These are phyloP conservation scores for Nomada ferruginata DNA, from an alignment of 2,888 invertebrate species.

Conservation along the genomic window DNA sequence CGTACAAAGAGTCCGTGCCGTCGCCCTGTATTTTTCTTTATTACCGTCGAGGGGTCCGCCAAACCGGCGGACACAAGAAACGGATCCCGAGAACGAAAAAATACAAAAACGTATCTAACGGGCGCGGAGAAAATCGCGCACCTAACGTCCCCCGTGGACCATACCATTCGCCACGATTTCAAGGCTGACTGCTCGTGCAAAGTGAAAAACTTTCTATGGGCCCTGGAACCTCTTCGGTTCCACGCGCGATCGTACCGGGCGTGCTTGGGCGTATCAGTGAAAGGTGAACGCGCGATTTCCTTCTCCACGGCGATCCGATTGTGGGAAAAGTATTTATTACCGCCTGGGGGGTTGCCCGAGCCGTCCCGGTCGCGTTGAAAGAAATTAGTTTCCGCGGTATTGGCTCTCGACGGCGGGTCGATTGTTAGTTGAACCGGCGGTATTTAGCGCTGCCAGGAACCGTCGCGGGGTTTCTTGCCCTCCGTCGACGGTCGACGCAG, in stretches of 20 bases:
- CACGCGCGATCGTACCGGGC: not conserved
- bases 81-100: constrained; percentile 37
- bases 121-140: constrained; percentile 31
- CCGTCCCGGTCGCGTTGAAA: not conserved
- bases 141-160: constrained; percentile 50
- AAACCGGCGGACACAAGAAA: constrained; percentile 69
- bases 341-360: not conserved
- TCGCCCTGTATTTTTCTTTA: constrained; percentile 68
- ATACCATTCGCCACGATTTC: constrained; percentile 75
- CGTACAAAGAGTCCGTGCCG: constrained; percentile 54
- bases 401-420: not conserved
- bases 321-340: constrained; percentile 26
- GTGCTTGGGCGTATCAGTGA: constrained; percentile 17
- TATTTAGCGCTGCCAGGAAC: not conserved
- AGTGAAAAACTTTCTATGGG: constrained; percentile 77
- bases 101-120: constrained; percentile 50
- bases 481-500: not conserved
- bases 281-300: constrained; percentile 30
- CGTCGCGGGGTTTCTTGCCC: not conserved
- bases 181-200: constrained; percentile 78
- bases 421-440: not conserved
- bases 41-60: constrained; percentile 60
- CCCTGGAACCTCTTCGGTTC: constrained; percentile 17
- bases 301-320: constrained; percentile 10
- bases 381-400: constrained; percentile 25